Evolutionary conservation across 2,797 vertebrate species (phyloP), one percentile per base, ranked within the genome.

Genomic region (Helarctos malayanus): DNA sequence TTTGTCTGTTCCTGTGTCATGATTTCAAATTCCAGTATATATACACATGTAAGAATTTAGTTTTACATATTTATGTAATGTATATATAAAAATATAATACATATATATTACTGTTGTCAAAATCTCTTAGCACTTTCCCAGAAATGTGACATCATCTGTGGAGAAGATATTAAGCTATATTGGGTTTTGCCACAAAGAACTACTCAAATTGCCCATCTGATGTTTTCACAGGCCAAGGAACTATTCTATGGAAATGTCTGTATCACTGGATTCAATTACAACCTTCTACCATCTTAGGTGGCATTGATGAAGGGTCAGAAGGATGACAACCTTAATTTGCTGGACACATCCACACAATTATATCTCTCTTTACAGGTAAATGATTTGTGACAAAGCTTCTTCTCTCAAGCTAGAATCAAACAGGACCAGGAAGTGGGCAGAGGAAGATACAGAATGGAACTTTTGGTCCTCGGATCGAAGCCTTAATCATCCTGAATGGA

Each of bases 91-190:
- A 32, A 61, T 16, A 35, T 3, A n/a, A 56, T 47, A 96, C 3
- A 29, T 8, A 68, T 21, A 54, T 57, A 57, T 65, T 75, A 87
- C 1, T 76, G n/a, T 89, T 95, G 47, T 96, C 90, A 89, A 88
- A 63, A 82, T 68, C 54, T 86, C 61, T 54, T 32, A 94, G 85
- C 29, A n/a, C 10, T 80, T 92, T 82, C 61, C 79, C 19, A 49
- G 27, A 87, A 97, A 90, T 23, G 38, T 13, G 54, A 91, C 63
- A 59, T 10, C 78, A 80, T 95, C 93, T 89, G 63, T 80, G 23
- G 73, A 89, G 56, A 91, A 59, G 35, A 94, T 38, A 91, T 69
- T 27, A 65, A 92, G 56, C 38, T 89, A 82, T 61, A 63, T 1
- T 52, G 78, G 56, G 68, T 89, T 92, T 79, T 69, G 85, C 75